These are phyloP conservation scores for Onychomys leucogaster DNA, from an alignment of 2,797 vertebrate species.

Conservation along the genomic window DNA sequence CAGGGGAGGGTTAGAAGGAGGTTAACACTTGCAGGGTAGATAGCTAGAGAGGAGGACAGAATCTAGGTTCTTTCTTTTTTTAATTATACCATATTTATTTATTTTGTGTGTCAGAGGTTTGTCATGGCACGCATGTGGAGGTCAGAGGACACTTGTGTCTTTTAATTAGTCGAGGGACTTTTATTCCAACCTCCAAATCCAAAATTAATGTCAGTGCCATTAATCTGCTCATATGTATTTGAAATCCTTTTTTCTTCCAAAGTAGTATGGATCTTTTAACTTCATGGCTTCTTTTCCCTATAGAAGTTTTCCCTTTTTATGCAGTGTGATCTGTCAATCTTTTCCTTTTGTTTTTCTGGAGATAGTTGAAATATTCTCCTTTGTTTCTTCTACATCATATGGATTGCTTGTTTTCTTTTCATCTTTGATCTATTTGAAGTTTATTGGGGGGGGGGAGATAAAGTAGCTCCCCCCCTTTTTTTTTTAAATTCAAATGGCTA, in stretches of 20 bases:
- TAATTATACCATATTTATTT: not conserved
- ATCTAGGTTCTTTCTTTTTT: not conserved
- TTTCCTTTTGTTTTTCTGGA: slow-evolving; percentile 53
- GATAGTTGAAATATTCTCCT: slow-evolving; percentile 1
- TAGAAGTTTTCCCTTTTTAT: not conserved
- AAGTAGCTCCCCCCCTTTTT: not conserved
- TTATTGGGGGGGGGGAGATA: not conserved
- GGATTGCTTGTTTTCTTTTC: not conserved
- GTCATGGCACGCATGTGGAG: not conserved
- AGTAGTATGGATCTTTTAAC: slow-evolving; percentile 9
- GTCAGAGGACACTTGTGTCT: not conserved
- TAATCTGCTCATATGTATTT: not conserved
- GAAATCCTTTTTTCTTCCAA: not conserved
- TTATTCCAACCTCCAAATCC: not conserved
- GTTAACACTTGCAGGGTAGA: not conserved
- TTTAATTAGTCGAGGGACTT: slow-evolving; percentile 35
- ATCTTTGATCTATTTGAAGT: slow-evolving; percentile 36
- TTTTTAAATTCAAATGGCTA: slow-evolving; percentile 20
- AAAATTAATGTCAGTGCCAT: slow-evolving; percentile 13
- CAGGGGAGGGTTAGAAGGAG: not conserved
- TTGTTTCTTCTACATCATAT: not conserved
- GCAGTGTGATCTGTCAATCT: slow-evolving; percentile 7
- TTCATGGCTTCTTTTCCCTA: slow-evolving; percentile 22
- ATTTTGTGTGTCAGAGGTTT: not conserved
- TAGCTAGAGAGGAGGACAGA: not conserved